Evolutionary conservation across 2,888 invertebrate genomes (phyloP).

Genomic region (Philereme transversata): DNA sequence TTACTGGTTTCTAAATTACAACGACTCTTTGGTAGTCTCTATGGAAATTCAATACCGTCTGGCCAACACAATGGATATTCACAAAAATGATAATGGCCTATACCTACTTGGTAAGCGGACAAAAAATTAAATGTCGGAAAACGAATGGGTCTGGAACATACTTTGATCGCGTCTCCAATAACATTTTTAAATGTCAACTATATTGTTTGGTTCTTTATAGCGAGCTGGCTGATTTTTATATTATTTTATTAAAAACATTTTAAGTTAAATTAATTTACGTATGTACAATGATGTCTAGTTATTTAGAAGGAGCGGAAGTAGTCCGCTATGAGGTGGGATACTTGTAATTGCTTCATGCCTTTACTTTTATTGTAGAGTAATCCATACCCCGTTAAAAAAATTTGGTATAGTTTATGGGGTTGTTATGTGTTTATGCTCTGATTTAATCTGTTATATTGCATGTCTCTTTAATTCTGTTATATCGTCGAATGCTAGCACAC

Average conservation of each 20-base stretch:
- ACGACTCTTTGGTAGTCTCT: slow-evolving; percentile 62
- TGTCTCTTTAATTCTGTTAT: slow-evolving; percentile 7
- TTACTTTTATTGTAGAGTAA: slow-evolving; percentile 50
- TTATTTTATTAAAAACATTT: no score
- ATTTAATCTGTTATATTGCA: slow-evolving; percentile 9
- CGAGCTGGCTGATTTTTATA: no score
- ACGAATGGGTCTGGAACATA: background rate
- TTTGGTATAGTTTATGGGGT: slow-evolving; percentile 38
- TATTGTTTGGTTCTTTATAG: no score
- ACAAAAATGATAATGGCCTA: slow-evolving; percentile 34
- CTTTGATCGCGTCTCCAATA: no score
- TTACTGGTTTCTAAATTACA: slow-evolving; percentile 75
- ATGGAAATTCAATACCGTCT: slow-evolving; percentile 72
- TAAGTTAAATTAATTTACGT: no score
- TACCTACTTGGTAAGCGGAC: slow-evolving; percentile 15
- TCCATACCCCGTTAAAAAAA: slow-evolving; percentile 48
- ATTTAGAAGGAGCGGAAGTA: background rate
- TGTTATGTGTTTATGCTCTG: slow-evolving; percentile 13
- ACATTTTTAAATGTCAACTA: no score
- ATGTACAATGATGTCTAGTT: no score
- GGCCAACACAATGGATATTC: slow-evolving; percentile 54
- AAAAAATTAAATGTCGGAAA: slow-evolving; percentile 15
- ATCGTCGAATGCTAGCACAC: background rate
- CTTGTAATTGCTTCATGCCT: slow-evolving; percentile 41
- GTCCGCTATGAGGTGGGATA: background rate